Percentiles rank a stretch among this genome's conserved stretches.
These are phyloP conservation scores for Diaperis boleti DNA, from an alignment of 2,888 invertebrate species.

Conservation along the genomic window DNA sequence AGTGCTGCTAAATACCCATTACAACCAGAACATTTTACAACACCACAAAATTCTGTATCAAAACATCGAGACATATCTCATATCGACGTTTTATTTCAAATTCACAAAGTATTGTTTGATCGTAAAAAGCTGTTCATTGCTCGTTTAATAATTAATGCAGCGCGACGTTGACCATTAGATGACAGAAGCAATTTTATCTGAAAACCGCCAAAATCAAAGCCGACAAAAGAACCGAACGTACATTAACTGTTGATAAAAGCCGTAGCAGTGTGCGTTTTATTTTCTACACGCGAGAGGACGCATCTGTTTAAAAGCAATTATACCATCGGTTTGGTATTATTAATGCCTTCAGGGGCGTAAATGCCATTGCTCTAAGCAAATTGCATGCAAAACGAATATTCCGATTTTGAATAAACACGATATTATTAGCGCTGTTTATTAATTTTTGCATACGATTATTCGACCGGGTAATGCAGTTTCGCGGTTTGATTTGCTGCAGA, in stretches of 20 bases:
- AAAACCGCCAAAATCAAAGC: conserved; percentile 33
- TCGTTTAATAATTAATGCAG: conserved; percentile 19
- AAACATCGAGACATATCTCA: too few species aligned
- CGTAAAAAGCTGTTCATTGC: not conserved
- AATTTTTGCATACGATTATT: conserved; percentile 28
- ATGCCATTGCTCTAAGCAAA: conserved; percentile 37
- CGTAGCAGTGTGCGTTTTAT: conserved; percentile 38
- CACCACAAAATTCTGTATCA: too few species aligned
- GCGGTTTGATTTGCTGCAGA: not conserved
- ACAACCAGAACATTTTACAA: too few species aligned
- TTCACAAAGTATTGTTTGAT: conserved; percentile 10
- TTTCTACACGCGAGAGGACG: conserved; percentile 38
- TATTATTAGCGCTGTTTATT: conserved; percentile 36
- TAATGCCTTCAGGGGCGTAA: conserved; percentile 39
- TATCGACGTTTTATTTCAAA: not conserved
- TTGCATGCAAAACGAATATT: conserved; percentile 36
- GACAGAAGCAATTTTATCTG: not conserved
- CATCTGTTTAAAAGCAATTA: conserved; percentile 42
- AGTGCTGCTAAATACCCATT: too few species aligned
- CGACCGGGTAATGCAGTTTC: conserved; percentile 6
- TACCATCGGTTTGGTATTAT: conserved; percentile 40
- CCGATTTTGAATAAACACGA: conserved; percentile 38
- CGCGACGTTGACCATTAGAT: conserved; percentile 7
- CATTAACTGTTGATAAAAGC: conserved; percentile 40
- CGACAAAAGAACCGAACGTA: conserved; percentile 30